These are phyloP conservation scores for Oithona nana DNA, from an alignment of 2,888 invertebrate species.

Conservation along the genomic window DNA sequence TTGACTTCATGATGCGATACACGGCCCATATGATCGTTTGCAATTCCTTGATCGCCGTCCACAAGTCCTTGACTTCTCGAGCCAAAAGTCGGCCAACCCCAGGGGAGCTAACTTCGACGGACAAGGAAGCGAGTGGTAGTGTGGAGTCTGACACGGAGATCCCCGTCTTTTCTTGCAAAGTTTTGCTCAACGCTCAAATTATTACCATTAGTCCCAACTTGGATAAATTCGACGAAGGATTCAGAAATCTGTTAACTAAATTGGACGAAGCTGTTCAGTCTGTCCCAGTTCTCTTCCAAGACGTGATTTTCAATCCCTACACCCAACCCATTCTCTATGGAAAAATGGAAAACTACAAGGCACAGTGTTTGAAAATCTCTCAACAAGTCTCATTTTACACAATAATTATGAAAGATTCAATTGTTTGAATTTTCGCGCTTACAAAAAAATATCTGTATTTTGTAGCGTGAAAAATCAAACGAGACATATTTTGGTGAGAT, in stretches of 20 bases:
- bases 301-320: constrained; percentile 4
- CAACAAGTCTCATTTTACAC: too few relatives aligned
- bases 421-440: too few relatives aligned
- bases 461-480: too few relatives aligned
- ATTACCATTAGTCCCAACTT: constrained; percentile 5
- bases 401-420: too few relatives aligned
- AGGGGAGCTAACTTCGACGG: not conserved
- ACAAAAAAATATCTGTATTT: too few relatives aligned
- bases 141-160: not conserved
- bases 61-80: not conserved
- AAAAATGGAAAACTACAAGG: constrained; percentile 3
- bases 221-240: not conserved
- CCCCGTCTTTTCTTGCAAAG: not conserved
- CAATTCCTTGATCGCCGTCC: constrained; percentile 4
- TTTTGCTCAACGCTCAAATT: not conserved
- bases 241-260: not conserved
- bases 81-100: not conserved
- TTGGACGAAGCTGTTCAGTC: constrained; percentile 4
- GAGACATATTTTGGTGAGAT: too few relatives aligned
- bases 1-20: constrained; percentile 1
- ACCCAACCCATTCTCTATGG: constrained; percentile 14
- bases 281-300: not conserved
- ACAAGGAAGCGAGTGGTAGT: not conserved
- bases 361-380: too few relatives aligned
- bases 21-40: not conserved